Conservation (phyloP, 2,888 invertebrate genomes). For the Dicyrtomina minuta region DNA sequence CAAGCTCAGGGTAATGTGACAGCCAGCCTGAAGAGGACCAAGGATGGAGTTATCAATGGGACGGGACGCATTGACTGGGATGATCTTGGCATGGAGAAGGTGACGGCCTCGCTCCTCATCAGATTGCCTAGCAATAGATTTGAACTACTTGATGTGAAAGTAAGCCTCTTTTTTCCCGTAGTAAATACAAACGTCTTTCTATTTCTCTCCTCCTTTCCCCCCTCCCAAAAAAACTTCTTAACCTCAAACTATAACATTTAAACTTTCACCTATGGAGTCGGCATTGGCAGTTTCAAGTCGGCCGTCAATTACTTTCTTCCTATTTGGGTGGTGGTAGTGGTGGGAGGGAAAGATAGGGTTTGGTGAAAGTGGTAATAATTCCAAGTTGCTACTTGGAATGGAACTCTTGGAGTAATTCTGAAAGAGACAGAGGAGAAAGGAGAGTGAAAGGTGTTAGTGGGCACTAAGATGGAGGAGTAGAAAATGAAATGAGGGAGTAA, state of each 20-base stretch:
- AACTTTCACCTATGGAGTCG: too few relatives aligned
- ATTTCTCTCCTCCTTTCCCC: background rate
- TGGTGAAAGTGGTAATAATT: background rate
- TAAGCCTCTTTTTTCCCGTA: conserved; percentile 11
- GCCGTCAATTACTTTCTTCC: background rate
- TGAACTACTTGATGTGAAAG: conserved; percentile 39
- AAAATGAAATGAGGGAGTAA: background rate
- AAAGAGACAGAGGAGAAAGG: background rate
- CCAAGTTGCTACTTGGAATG: too few relatives aligned
- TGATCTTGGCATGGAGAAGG: conserved; percentile 26
- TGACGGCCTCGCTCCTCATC: conserved; percentile 38
- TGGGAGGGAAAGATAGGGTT: background rate
- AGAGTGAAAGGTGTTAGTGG: too few relatives aligned
- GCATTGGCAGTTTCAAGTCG: too few relatives aligned
- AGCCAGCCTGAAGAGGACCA: conserved; percentile 29
- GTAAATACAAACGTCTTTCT: background rate
- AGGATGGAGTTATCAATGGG: conserved; percentile 36
- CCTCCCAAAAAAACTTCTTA: background rate
- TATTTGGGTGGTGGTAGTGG: background rate
- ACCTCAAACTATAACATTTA: background rate
- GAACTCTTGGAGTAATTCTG: too few relatives aligned
- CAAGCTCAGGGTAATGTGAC: conserved; percentile 42
- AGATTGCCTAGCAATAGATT: conserved; percentile 40
- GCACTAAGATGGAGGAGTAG: too few relatives aligned
- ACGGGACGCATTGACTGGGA: conserved; percentile 41